Base-by-base conservation (phyloP, 2,113 vertebrate genomes). In the Brachyhypopomus occidentalis region DNA sequence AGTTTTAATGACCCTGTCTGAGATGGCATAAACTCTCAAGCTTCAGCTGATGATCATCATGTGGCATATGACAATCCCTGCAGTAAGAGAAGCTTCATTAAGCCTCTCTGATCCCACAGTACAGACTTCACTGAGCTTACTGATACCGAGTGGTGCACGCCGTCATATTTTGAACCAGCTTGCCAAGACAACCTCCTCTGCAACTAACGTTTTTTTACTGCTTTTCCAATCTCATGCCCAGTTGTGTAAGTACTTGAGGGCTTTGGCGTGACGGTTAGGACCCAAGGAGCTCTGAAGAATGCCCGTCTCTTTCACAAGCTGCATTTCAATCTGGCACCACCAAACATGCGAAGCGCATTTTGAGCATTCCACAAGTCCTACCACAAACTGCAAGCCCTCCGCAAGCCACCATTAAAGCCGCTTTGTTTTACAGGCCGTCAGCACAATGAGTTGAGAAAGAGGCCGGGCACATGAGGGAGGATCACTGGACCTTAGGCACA, bases 1-100 rank as follows among this genome's bases (percentile, higher is more conserved):
- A 77, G 69, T 72, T 82, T 84, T 78, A 87, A 84, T 81, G 77
- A 74, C 74, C 74, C 67, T 76, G 56, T 67, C 60, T 76, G 67
- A 36, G 79, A 76, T 59, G 76, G 58, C 48, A 80, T 23, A 62
- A 84, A 78, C 72, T 76, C 77, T 78, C 63, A 75, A 22, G 62
- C 75, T 27, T 76, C 17, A 41, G 59, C 74, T 55, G 41, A 74
- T 78, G 78, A 78, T 63, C 63, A 75, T 41, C 70, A 75, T 71
- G 64, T 38, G 80, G 64, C 56, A 63, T 38, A 48, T 66, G 60
- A 69, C 63, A n/a, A 79, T 77, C 5, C 59, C 80, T 72, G 16
- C 14, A 62, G 60, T 45, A 60, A 27, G 25, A 48, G n/a, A 22
- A 77, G 75, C 75, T 67, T 77, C 78, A 84, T 84, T 84, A 80